These are phyloP conservation scores for Pteronura brasiliensis DNA, from an alignment of 2,113 vertebrate species.

Conservation along the genomic window DNA sequence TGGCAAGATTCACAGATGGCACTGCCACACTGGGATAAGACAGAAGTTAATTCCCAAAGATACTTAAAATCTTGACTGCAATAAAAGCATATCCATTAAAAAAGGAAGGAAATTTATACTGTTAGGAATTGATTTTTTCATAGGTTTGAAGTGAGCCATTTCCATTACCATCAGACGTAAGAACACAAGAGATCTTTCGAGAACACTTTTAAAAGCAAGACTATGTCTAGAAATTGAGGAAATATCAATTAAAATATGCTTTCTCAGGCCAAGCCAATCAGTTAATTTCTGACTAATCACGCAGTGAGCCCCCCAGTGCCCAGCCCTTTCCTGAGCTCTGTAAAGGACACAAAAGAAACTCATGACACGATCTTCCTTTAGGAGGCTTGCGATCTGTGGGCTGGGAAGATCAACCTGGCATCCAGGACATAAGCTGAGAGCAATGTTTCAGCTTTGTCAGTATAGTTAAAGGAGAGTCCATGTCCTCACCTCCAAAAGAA, in stretches of 20 bases:
- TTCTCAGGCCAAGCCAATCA: neutral
- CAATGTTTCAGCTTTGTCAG: neutral
- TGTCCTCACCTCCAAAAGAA: neutral
- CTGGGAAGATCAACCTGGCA: neutral
- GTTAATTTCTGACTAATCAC: neutral
- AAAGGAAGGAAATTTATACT: neutral
- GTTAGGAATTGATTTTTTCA: conserved; percentile 17
- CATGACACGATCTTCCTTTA: neutral
- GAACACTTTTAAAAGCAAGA: neutral
- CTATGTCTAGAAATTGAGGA: neutral
- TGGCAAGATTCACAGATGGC: neutral
- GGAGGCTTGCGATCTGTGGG: neutral
- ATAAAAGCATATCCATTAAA: conserved; percentile 26
- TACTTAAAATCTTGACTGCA: neutral
- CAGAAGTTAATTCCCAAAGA: conserved; percentile 24
- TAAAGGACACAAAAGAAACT: neutral
- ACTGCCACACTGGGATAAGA: neutral
- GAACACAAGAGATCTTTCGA: neutral
- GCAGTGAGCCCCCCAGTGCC: neutral
- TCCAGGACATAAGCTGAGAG: neutral
- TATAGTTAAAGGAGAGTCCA: neutral
- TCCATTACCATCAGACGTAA: conserved; percentile 20
- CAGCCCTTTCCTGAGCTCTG: neutral
- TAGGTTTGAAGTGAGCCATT: neutral
- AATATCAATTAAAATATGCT: neutral